A percentile compares a stretch with the other conserved stretches of the same genome.
These are phyloP conservation scores for Macropodus opercularis DNA, from an alignment of 2,797 vertebrate genomes.

Conservation along the genomic window DNA sequence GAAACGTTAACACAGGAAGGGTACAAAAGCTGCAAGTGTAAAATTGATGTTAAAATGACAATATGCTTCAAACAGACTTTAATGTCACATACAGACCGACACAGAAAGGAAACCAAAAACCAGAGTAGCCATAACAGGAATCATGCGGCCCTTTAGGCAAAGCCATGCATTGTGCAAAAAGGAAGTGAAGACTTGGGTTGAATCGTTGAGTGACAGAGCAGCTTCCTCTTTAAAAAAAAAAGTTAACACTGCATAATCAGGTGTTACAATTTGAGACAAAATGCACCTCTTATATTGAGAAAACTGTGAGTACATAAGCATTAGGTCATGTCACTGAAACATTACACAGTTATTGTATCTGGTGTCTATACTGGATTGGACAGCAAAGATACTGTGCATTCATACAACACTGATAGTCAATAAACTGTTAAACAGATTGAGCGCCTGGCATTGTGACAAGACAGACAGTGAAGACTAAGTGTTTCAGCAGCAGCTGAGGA, in stretches of 20 bases:
- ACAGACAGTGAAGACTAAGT: conserved; percentile 40
- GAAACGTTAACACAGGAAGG: conserved; percentile 18
- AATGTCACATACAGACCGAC: neutral
- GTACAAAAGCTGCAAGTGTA: neutral
- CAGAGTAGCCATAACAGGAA: neutral
- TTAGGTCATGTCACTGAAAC: conserved; percentile 14
- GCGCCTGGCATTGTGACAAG: conserved; percentile 34
- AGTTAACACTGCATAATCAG: conserved; percentile 3
- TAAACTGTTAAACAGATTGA: conserved; percentile 34
- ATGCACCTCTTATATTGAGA: neutral
- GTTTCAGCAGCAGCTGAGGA: conserved; percentile 70
- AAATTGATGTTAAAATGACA: too few species aligned
- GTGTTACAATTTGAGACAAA: neutral
- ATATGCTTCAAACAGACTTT: too few species aligned
- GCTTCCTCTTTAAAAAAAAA: conserved; percentile 65
- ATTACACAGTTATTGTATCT: conserved; percentile 12
- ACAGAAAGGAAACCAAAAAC: conserved; percentile 2
- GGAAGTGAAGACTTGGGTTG: conserved; percentile 60
- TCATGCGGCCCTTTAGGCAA: conserved; percentile 8
- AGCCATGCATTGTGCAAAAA: conserved; percentile 34
- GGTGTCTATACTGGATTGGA: neutral
- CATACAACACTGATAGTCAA: conserved; percentile 16
- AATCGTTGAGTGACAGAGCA: conserved; percentile 32
- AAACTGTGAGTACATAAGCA: conserved; percentile 38
- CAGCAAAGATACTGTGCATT: conserved; percentile 31